These are phyloP conservation scores for Paradisaea rubra DNA, from an alignment of 2,113 vertebrate genomes.

Conservation along the genomic window DNA sequence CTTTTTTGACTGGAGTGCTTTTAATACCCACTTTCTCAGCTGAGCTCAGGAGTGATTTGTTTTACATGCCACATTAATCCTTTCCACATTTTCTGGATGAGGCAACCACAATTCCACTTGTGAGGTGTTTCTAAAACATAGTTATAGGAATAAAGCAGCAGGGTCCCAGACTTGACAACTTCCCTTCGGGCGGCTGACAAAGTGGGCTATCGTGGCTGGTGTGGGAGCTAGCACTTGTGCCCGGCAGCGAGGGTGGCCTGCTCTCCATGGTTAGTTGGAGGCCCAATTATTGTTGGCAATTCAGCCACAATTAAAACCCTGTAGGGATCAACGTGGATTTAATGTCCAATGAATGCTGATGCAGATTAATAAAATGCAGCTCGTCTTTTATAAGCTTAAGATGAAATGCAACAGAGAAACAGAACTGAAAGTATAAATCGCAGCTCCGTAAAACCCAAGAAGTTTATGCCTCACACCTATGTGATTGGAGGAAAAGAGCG, in stretches of 20 bases:
- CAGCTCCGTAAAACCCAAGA: conserved; percentile 57
- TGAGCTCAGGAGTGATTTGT: conserved; percentile 86
- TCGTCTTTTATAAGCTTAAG: conserved; percentile 60
- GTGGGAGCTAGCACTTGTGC: conserved; percentile 67
- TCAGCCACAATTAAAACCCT: conserved; percentile 80
- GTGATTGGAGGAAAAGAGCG: conserved; percentile 49
- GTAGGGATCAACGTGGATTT: conserved; percentile 66
- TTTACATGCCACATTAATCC: conserved; percentile 90
- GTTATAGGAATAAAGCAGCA: conserved; percentile 82
- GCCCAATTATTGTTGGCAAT: conserved; percentile 79
- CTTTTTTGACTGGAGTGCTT: conserved; percentile 80
- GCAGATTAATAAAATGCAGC: conserved; percentile 62
- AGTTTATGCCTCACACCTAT: conserved; percentile 59
- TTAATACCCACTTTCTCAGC: conserved; percentile 85
- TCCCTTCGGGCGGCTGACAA: conserved; percentile 74
- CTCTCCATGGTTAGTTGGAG: conserved; percentile 55
- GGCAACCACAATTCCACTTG: conserved; percentile 85
- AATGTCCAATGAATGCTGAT: conserved; percentile 54
- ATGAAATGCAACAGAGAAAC: conserved; percentile 47
- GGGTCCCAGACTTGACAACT: conserved; percentile 83
- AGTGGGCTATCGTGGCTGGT: conserved; percentile 68
- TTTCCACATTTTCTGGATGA: conserved; percentile 89
- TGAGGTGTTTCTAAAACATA: conserved; percentile 83
- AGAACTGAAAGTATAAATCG: conserved; percentile 50
- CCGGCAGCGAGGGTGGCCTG: conserved; percentile 72